phyloP scores from a whole-genome alignment of 2,888 invertebrate species.

The Aporophyla lueneburgensis region DNA sequence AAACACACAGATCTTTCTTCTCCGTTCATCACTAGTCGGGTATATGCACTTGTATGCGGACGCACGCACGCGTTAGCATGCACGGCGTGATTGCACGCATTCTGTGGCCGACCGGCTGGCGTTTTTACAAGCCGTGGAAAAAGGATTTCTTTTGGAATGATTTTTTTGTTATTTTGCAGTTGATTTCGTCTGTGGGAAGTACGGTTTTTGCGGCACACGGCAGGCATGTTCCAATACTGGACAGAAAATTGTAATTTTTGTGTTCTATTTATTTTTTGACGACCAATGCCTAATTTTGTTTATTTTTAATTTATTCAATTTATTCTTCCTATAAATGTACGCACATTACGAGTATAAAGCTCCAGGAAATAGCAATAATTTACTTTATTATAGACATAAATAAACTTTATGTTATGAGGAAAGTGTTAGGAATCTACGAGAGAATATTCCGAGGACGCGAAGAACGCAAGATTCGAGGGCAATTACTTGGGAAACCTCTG shows the following conservation, averaged over 20 bases:
- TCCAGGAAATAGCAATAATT: slow-evolving; percentile 40
- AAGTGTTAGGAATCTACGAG: slow-evolving; percentile 38
- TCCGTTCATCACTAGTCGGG: too few relatives aligned
- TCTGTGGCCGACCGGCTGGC: neutral
- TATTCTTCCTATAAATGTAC: too few relatives aligned
- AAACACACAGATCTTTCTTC: too few relatives aligned
- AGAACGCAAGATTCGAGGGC: slow-evolving; percentile 3
- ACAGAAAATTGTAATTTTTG: too few relatives aligned
- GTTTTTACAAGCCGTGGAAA: slow-evolving; percentile 8
- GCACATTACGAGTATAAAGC: slow-evolving; percentile 44
- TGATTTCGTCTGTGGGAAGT: neutral
- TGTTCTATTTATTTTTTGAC: too few relatives aligned
- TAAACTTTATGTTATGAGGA: slow-evolving; percentile 48
- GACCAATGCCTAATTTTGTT: too few relatives aligned
- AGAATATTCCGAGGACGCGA: slow-evolving; percentile 25
- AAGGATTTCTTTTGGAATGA: neutral
- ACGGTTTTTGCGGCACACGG: too few relatives aligned
- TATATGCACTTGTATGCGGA: neutral
- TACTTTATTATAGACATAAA: slow-evolving; percentile 58
- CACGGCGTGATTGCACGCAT: slow-evolving; percentile 22
- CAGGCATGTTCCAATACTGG: too few relatives aligned
- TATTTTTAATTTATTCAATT: too few relatives aligned
- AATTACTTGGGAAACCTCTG: slow-evolving; percentile 17
- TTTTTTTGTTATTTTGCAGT: neutral
- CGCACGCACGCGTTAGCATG: slow-evolving; percentile 10